These are phyloP conservation scores for Drosophila eugracilis DNA, from an alignment of 1,140 invertebrate species.

Conservation along the genomic window DNA sequence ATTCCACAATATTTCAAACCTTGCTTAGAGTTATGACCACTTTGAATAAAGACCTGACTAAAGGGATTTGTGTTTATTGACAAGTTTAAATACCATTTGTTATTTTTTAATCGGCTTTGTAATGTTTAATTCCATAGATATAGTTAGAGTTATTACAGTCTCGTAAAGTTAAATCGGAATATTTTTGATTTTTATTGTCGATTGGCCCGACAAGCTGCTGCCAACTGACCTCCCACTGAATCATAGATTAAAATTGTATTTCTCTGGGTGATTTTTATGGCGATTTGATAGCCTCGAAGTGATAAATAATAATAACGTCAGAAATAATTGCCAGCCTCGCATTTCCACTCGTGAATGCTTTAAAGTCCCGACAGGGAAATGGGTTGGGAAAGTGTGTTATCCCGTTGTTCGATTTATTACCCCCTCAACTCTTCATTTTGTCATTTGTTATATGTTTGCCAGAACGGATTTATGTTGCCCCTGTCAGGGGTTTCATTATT, in stretches of 20 bases:
- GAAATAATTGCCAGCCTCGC: conserved; percentile 2
- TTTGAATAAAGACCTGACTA: too few relatives aligned
- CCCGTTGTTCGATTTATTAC: conserved; percentile 20
- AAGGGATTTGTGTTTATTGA: too few relatives aligned
- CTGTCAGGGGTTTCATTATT: conserved; percentile 24
- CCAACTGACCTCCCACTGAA: conserved; percentile 29
- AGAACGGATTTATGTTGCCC: conserved; percentile 45
- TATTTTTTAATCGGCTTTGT: neutral
- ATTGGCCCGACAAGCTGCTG: conserved; percentile 53
- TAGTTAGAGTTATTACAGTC: conserved; percentile 9
- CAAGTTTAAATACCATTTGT: neutral
- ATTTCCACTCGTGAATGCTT: conserved; percentile 8
- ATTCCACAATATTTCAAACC: too few relatives aligned
- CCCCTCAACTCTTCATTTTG: conserved; percentile 28
- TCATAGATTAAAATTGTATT: conserved; percentile 53
- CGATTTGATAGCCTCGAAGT: conserved; percentile 43
- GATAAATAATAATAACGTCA: conserved; percentile 17
- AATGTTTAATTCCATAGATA: neutral
- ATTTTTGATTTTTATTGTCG: conserved; percentile 42
- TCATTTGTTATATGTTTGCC: conserved; percentile 40
- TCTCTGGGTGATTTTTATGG: conserved; percentile 42
- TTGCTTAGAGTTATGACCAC: too few relatives aligned
- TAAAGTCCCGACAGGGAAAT: neutral
- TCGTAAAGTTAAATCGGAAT: conserved; percentile 21
- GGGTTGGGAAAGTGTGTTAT: neutral